Evolutionary conservation across 1,140 invertebrate species (phyloP).

Genomic region (Drosophila sulfurigaster): DNA sequence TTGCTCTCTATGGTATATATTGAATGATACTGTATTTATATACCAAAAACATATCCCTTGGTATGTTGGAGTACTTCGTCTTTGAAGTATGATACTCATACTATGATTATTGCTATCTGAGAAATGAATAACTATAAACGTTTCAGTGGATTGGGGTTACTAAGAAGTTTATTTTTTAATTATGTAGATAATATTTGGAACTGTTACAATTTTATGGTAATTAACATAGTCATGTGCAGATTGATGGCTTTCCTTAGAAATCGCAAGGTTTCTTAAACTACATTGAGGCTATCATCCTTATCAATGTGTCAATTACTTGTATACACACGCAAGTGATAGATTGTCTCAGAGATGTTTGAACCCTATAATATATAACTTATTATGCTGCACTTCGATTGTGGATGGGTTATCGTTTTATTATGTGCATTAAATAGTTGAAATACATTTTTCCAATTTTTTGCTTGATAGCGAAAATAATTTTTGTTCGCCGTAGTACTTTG

Average conservation of each 20-base stretch:
- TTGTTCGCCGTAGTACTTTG: neutral
- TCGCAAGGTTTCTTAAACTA: constrained; percentile 29
- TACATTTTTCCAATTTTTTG: constrained; percentile 19
- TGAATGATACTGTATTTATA: no score
- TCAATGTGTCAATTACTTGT: neutral
- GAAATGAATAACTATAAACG: no score
- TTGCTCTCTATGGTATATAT: no score
- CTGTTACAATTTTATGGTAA: constrained; percentile 77
- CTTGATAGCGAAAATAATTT: constrained; percentile 33
- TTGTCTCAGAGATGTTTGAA: neutral
- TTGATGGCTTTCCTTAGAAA: constrained; percentile 53
- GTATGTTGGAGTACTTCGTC: no score
- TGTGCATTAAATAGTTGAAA: constrained; percentile 49
- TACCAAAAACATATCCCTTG: no score
- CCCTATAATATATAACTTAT: constrained; percentile 12
- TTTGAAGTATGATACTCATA: no score
- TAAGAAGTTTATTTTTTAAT: constrained; percentile 69
- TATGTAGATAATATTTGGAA: constrained; percentile 68
- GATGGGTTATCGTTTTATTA: constrained; percentile 48
- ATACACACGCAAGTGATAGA: neutral
- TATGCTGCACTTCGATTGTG: constrained; percentile 48
- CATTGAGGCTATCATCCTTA: neutral
- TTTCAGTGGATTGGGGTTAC: no score
- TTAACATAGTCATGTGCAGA: constrained; percentile 39
- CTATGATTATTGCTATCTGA: no score